Evolutionary conservation across 2,113 vertebrate species (phyloP).

Genomic region (Paraplagusia blochii): DNA sequence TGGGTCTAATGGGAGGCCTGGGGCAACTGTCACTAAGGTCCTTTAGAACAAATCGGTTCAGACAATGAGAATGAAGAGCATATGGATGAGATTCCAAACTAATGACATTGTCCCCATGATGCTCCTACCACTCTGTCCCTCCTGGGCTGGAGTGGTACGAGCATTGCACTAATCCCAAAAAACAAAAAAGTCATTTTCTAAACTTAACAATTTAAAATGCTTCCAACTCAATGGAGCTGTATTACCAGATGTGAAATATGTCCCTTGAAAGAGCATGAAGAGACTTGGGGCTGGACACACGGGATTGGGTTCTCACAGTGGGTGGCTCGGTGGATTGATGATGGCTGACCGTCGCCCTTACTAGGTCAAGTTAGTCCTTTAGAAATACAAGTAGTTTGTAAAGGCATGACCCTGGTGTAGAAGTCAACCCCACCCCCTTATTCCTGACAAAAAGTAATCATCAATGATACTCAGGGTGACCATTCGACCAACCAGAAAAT

Average conservation of each 20-base stretch:
- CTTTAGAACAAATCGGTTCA: conserved; percentile 38
- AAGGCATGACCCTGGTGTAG: conserved; percentile 65
- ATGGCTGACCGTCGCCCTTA: conserved; percentile 64
- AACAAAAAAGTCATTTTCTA: conserved; percentile 62
- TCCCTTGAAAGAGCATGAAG: conserved; percentile 62
- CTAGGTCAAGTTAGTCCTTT: conserved; percentile 36
- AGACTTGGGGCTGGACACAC: conserved; percentile 41
- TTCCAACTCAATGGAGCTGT: conserved; percentile 61
- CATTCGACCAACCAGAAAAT: conserved; percentile 34
- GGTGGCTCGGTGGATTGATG: conserved; percentile 48
- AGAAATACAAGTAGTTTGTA: conserved; percentile 67
- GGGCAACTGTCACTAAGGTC: conserved; percentile 66
- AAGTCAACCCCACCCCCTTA: conserved; percentile 32
- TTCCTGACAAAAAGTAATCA: conserved; percentile 25
- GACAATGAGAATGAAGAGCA: conserved; percentile 65
- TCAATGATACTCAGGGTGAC: conserved; percentile 45
- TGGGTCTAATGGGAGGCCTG: conserved; percentile 42
- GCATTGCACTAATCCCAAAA: conserved; percentile 21
- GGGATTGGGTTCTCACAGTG: conserved; percentile 47
- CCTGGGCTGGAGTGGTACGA: conserved; percentile 40
- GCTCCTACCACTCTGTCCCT: conserved; percentile 25
- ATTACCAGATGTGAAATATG: conserved; percentile 55
- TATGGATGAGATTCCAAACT: conserved; percentile 62
- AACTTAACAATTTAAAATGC: conserved; percentile 61
- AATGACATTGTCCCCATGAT: conserved; percentile 56